Conservation (phyloP, 92 coral and sea anemone genomes). For the Porites lobata region DNA sequence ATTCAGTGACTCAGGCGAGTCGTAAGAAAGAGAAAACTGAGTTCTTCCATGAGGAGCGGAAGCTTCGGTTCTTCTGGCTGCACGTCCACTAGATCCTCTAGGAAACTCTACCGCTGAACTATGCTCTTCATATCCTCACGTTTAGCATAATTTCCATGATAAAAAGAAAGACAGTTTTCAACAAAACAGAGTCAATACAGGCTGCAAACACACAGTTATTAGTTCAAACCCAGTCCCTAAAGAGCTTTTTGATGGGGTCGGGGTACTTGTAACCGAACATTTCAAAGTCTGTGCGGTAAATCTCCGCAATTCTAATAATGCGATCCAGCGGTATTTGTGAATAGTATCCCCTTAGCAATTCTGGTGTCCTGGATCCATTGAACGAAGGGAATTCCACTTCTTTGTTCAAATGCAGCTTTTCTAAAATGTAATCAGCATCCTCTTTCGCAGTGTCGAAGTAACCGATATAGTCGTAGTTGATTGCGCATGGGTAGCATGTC, state of each 20-base stretch:
- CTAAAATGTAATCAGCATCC: constrained; percentile 30
- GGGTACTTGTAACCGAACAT: constrained; percentile 41
- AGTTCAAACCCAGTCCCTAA: constrained; percentile 20
- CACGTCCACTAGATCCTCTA: too few species aligned
- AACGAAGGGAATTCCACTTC: constrained; percentile 31
- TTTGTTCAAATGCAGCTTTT: constrained; percentile 12
- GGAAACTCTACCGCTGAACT: too few species aligned
- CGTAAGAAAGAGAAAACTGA: too few species aligned
- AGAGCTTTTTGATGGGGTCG: constrained; percentile 13
- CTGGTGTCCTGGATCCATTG: constrained; percentile 19
- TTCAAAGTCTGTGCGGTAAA: constrained; percentile 33
- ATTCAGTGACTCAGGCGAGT: too few species aligned
- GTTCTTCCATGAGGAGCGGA: too few species aligned
- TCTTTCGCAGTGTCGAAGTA: constrained; percentile 34
- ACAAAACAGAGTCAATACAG: too few species aligned
- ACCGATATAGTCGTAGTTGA: constrained; percentile 21
- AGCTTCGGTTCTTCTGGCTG: too few species aligned
- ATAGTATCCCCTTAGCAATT: constrained; percentile 6
- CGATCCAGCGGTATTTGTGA: constrained; percentile 34
- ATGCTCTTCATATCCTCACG: too few species aligned
- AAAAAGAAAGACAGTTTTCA: too few species aligned
- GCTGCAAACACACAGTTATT: too few species aligned
- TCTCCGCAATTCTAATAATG: constrained; percentile 11
- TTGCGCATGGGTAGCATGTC: constrained; percentile 27
- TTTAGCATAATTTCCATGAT: too few species aligned